Conservation (phyloP, 2,113 vertebrate genomes). For the Axis porcinus region DNA sequence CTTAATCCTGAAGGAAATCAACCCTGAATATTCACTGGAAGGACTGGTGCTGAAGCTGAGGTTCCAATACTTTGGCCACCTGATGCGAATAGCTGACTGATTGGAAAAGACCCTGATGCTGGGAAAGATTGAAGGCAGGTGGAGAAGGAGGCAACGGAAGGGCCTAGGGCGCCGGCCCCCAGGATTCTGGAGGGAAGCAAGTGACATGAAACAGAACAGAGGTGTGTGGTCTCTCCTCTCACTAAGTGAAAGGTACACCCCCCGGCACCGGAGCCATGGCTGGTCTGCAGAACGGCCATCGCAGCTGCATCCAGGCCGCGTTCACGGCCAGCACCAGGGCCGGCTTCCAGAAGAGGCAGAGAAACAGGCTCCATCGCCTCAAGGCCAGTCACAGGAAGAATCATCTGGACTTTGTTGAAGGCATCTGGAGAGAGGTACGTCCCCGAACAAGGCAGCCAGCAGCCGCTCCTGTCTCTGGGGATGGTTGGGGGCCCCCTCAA, state of each 20-base stretch:
- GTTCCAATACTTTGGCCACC: background rate
- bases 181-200: slow-evolving; percentile 28
- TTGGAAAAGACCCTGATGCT: background rate
- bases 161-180: background rate
- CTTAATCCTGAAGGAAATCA: background rate
- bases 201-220: slow-evolving; percentile 32
- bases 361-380: rapidly evolving
- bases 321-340: background rate
- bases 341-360: background rate
- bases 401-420: background rate
- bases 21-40: background rate
- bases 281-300: background rate
- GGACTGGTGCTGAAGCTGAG: background rate
- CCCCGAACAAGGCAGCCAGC: rapidly evolving
- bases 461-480: rapidly evolving
- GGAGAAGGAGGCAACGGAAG: background rate
- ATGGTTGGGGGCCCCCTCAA: rapidly evolving
- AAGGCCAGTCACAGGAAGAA: slow-evolving; percentile 36
- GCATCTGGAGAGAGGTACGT: slow-evolving; percentile 53
- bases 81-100: background rate
- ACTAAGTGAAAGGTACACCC: background rate
- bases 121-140: background rate
- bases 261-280: background rate
- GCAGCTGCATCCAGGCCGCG: background rate
- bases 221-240: background rate